These are phyloP conservation scores for Sardina pilchardus DNA, from an alignment of 2,113 vertebrate genomes.

Conservation along the genomic window DNA sequence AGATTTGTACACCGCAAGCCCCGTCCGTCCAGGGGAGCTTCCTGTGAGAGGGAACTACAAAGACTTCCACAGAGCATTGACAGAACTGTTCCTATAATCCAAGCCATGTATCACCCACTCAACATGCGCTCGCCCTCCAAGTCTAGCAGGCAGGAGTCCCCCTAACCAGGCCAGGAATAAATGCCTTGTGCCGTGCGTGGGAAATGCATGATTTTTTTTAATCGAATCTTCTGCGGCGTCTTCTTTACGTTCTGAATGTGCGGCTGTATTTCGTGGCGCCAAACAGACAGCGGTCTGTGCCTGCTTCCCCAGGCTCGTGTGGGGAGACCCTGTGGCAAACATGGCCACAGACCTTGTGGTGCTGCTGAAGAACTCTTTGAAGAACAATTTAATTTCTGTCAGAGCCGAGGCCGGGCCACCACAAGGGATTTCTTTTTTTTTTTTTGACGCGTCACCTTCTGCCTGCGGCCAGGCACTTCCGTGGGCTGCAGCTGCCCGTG, in stretches of 20 bases:
- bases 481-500: slow-evolving; percentile 51
- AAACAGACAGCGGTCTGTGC: slow-evolving; percentile 50
- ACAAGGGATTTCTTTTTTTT: slow-evolving; percentile 69
- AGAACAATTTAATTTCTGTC: slow-evolving; percentile 77
- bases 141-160: slow-evolving; percentile 29
- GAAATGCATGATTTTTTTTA: background rate
- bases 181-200: background rate
- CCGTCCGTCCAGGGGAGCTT: background rate
- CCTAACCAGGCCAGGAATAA: background rate
- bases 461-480: slow-evolving; percentile 61
- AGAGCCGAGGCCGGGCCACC: slow-evolving; percentile 65
- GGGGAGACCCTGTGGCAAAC: slow-evolving; percentile 55
- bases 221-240: background rate
- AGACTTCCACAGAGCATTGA: background rate
- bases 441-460: slow-evolving; percentile 58
- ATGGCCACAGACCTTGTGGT: slow-evolving; percentile 68
- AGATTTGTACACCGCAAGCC: background rate
- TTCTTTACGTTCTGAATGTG: slow-evolving; percentile 18
- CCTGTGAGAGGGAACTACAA: background rate
- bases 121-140: background rate
- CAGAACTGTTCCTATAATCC: background rate
- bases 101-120: background rate
- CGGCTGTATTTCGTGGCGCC: slow-evolving; percentile 32
- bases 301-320: slow-evolving; percentile 29
- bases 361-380: slow-evolving; percentile 72